A percentile compares a stretch with the other conserved stretches of the same genome.
Evolutionary conservation across 2,797 vertebrate species (phyloP).

Genomic region (Cirrhinus molitorella): DNA sequence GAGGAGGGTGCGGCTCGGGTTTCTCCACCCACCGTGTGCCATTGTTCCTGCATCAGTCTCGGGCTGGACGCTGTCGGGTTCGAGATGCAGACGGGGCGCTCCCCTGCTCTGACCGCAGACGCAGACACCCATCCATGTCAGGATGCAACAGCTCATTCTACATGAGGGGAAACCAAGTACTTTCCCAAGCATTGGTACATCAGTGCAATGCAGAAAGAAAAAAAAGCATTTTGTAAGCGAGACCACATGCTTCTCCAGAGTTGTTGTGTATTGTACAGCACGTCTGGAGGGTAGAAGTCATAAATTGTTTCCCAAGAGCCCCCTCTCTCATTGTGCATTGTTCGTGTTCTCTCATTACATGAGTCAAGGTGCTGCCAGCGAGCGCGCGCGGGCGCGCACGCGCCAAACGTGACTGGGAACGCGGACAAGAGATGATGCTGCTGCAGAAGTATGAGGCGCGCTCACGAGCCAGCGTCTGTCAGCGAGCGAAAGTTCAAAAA

Average conservation of each 20-base stretch:
- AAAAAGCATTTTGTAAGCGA: not conserved
- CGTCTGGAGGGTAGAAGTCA: constrained; percentile 27
- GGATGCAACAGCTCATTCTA: not conserved
- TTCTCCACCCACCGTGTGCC: constrained; percentile 13
- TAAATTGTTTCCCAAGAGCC: constrained; percentile 32
- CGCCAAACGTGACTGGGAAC: constrained; percentile 26
- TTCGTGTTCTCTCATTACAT: constrained; percentile 43
- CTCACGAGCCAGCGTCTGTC: constrained; percentile 2
- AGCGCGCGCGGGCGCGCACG: constrained; percentile 32
- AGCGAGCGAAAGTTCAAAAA: not conserved
- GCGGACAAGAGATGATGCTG: constrained; percentile 39
- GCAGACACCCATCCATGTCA: not conserved
- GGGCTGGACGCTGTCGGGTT: not conserved
- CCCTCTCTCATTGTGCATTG: constrained; percentile 51
- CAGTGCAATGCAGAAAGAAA: not conserved
- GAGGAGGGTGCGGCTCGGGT: not conserved
- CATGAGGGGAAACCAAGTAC: not conserved
- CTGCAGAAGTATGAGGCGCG: constrained; percentile 30
- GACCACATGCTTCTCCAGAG: not conserved
- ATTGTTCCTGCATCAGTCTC: constrained; percentile 8
- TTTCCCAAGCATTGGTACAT: not conserved
- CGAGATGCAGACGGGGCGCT: not conserved
- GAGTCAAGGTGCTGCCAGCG: constrained; percentile 38
- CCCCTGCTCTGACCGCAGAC: not conserved
- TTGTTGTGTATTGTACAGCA: constrained; percentile 13